phyloP scores from a whole-genome alignment of 2,888 invertebrate species.

The Callosobruchus maculatus region DNA sequence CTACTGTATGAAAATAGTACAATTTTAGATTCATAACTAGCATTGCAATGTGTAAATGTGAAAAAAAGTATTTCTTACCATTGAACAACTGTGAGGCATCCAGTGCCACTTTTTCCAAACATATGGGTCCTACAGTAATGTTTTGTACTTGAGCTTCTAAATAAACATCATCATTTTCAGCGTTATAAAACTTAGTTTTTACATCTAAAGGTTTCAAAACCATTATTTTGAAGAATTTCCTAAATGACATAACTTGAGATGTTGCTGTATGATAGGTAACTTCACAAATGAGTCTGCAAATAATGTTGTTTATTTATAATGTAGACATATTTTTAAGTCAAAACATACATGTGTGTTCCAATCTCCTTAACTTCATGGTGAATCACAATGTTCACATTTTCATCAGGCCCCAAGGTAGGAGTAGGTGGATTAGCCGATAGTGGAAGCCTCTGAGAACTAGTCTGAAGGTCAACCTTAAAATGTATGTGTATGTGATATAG shows the following conservation, averaged over 20 bases:
- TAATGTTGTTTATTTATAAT: background rate
- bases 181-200: conserved; percentile 97
- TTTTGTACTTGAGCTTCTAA: conserved; percentile 81
- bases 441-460: conserved; percentile 81
- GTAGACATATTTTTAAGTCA: background rate
- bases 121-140: conserved; percentile 88
- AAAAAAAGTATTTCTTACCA: conserved; percentile 45
- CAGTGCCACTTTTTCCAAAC: conserved; percentile 88
- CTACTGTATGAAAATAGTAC: no score
- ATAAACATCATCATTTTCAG: conserved; percentile 76
- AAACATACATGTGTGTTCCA: conserved; percentile 87
- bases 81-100: conserved; percentile 90
- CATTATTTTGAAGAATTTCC: conserved; percentile 98
- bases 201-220: conserved; percentile 97
- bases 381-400: conserved; percentile 91
- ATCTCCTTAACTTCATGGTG: conserved; percentile 99
- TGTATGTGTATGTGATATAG: no score
- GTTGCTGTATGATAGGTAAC: conserved; percentile 82
- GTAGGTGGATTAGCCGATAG: conserved; percentile 67
- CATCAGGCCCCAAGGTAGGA: conserved; percentile 65
- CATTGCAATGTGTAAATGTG: background rate
- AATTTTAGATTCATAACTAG: background rate
- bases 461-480: conserved; percentile 72
- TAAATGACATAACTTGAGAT: conserved; percentile 76
- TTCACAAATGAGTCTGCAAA: conserved; percentile 83